These are phyloP conservation scores for Ibidorhyncha struthersii DNA, from an alignment of 2,113 vertebrate genomes.

Conservation along the genomic window DNA sequence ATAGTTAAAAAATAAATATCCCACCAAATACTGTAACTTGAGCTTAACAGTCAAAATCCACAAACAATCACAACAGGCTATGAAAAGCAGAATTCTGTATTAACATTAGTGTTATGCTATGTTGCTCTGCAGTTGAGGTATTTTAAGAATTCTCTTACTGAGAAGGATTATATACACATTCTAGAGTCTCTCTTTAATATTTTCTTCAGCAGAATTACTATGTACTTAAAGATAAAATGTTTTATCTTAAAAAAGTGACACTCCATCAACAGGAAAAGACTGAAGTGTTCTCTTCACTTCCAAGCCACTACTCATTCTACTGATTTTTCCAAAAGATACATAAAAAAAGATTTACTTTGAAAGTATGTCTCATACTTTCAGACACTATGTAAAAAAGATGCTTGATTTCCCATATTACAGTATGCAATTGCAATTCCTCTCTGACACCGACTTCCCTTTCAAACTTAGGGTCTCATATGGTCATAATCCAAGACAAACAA, in stretches of 20 bases:
- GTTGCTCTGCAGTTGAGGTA: background rate
- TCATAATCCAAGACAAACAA: background rate
- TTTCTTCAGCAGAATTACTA: background rate
- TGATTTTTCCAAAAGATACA: background rate
- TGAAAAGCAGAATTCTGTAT: background rate
- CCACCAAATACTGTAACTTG: background rate
- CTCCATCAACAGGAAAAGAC: background rate
- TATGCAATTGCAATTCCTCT: background rate
- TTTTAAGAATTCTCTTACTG: background rate
- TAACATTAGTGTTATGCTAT: background rate
- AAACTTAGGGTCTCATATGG: background rate
- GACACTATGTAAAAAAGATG: background rate
- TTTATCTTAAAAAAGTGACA: background rate
- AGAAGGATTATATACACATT: background rate
- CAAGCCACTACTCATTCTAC: background rate
- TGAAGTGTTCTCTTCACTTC: background rate
- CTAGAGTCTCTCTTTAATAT: background rate
- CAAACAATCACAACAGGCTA: background rate
- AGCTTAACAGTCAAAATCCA: background rate
- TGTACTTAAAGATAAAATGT: background rate
- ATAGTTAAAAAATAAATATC: background rate
- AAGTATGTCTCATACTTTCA: background rate
- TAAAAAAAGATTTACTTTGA: background rate
- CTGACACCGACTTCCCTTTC: background rate
- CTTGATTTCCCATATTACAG: background rate